Percentiles rank a stretch among this genome's conserved stretches.
Conservation (phyloP, 2,888 invertebrate genomes). For the Magallana nippona region DNA sequence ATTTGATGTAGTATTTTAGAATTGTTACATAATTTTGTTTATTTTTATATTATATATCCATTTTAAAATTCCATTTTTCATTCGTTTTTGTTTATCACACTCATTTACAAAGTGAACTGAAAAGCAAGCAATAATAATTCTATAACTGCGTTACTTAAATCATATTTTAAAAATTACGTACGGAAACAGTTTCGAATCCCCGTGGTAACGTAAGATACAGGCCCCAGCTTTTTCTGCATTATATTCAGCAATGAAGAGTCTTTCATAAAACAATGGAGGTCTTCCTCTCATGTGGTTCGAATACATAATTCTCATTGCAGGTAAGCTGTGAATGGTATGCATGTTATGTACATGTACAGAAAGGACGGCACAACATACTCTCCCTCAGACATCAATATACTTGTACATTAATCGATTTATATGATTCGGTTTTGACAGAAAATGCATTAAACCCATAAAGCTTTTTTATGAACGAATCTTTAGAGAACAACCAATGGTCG, state of each 20-base stretch:
- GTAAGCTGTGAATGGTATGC: background rate
- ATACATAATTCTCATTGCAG: background rate
- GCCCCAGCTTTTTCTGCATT: constrained; percentile 32
- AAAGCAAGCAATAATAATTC: background rate
- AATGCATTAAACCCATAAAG: no score
- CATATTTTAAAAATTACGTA: background rate
- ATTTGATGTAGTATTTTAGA: no score
- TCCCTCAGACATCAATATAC: no score
- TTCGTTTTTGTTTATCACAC: no score
- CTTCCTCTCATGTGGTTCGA: background rate
- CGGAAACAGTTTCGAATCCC: constrained; percentile 2
- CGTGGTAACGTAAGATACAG: constrained; percentile 26
- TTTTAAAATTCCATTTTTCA: no score
- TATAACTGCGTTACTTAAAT: background rate
- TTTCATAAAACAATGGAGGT: constrained; percentile 26
- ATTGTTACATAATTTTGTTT: background rate
- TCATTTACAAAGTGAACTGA: no score
- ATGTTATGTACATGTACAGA: no score
- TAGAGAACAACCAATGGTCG: no score
- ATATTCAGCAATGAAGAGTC: constrained; percentile 42
- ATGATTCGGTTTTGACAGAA: background rate
- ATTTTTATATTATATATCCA: no score
- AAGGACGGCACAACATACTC: no score
- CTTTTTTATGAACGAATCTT: no score
- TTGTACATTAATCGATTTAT: background rate